Conservation (phyloP, 1,140 invertebrate species). For the Euura lappo region DNA sequence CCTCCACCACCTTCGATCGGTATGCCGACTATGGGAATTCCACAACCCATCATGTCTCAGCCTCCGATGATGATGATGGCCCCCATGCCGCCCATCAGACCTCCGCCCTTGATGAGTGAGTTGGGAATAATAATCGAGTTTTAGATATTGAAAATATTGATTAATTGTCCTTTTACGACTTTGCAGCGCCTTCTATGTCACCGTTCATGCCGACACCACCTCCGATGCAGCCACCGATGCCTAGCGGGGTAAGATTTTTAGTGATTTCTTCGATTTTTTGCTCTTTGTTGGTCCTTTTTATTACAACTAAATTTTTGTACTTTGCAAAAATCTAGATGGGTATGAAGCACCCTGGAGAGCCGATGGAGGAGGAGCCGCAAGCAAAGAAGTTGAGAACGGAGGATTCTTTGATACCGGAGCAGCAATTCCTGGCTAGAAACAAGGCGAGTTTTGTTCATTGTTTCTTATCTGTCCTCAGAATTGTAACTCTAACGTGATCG, state of each 20-base stretch:
- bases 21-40: conserved; percentile 63
- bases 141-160: background rate
- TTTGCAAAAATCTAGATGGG: conserved; percentile 33
- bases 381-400: conserved; percentile 90
- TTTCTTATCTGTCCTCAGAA: background rate
- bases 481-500: conserved; percentile 12
- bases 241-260: conserved; percentile 35
- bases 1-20: conserved; percentile 48
- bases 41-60: conserved; percentile 63
- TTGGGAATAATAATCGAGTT: conserved; percentile 17
- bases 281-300: background rate
- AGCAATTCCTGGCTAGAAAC: conserved; percentile 77
- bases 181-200: conserved; percentile 60
- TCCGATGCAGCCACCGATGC: conserved; percentile 52
- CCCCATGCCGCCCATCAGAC: conserved; percentile 68
- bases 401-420: conserved; percentile 90
- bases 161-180: conserved; percentile 22
- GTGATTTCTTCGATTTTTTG: conserved; percentile 15
- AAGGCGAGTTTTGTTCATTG: conserved; percentile 46
- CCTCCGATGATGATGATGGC: conserved; percentile 73
- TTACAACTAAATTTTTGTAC: conserved; percentile 15
- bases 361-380: conserved; percentile 82
- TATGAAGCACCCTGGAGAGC: conserved; percentile 60
- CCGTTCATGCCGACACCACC: conserved; percentile 58
- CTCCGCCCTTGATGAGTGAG: conserved; percentile 68